These are phyloP conservation scores for Oryzias javanicus DNA, from an alignment of 2,113 vertebrate species.

Conservation along the genomic window DNA sequence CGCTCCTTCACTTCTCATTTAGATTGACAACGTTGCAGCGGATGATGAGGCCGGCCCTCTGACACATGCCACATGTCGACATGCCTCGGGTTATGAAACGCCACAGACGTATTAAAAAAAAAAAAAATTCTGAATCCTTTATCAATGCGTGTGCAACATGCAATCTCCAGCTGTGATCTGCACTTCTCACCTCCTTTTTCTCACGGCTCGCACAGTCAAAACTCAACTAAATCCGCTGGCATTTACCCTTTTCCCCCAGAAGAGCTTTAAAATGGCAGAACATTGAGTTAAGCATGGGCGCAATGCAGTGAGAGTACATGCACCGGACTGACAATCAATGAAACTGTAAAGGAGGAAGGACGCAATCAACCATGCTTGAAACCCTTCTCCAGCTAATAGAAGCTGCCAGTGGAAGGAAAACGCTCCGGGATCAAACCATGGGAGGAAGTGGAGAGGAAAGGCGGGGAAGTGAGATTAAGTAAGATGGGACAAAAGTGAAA, in stretches of 20 bases:
- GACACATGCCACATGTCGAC: slow-evolving; percentile 21
- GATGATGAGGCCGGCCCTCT: slow-evolving; percentile 29
- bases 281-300: slow-evolving; percentile 22
- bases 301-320: slow-evolving; percentile 15
- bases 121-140: slow-evolving; percentile 9
- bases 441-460: slow-evolving; percentile 16
- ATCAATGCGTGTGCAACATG: neutral
- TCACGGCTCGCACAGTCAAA: slow-evolving; percentile 12
- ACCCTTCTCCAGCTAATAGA: slow-evolving; percentile 68
- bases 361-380: slow-evolving; percentile 63
- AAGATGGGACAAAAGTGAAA: slow-evolving; percentile 44
- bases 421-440: slow-evolving; percentile 42
- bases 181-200: neutral
- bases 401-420: slow-evolving; percentile 72
- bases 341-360: slow-evolving; percentile 46
- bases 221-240: slow-evolving; percentile 16
- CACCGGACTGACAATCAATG: slow-evolving; percentile 47
- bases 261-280: slow-evolving; percentile 16
- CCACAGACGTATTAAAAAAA: slow-evolving; percentile 19
- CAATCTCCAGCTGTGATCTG: slow-evolving; percentile 2
- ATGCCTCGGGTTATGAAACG: slow-evolving; percentile 33
- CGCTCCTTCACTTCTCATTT: neutral
- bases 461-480: slow-evolving; percentile 31
- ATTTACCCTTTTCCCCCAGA: slow-evolving; percentile 8
- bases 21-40: slow-evolving; percentile 20